These are phyloP conservation scores for Pelmatolapia mariae DNA, from an alignment of 2,113 vertebrate species.

Conservation along the genomic window DNA sequence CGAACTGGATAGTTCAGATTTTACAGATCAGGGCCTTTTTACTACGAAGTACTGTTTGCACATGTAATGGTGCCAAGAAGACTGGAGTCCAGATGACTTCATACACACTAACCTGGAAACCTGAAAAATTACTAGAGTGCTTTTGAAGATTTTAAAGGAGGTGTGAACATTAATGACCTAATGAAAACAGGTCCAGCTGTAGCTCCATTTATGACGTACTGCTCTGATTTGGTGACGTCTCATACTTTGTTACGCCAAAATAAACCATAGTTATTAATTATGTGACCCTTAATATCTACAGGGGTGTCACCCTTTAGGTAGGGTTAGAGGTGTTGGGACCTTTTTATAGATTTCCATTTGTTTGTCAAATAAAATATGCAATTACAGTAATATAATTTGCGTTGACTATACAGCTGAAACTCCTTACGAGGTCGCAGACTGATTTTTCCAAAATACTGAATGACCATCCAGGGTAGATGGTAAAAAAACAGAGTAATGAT, in stretches of 20 bases:
- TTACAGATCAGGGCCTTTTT: slow-evolving; percentile 11
- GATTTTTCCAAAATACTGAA: neutral
- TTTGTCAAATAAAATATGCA: neutral
- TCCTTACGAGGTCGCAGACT: neutral
- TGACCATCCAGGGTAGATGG: neutral
- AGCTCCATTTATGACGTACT: neutral
- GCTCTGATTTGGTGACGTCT: neutral
- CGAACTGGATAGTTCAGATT: neutral
- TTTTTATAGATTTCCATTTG: neutral
- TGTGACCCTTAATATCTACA: neutral
- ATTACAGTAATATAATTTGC: neutral
- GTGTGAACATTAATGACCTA: neutral
- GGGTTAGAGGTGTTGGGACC: neutral
- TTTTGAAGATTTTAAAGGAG: neutral
- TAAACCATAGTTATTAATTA: neutral
- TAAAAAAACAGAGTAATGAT: neutral
- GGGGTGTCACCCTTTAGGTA: neutral
- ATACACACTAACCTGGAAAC: neutral
- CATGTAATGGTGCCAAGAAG: slow-evolving; percentile 31
- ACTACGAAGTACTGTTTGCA: slow-evolving; percentile 34
- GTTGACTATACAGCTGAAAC: neutral
- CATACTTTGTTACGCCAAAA: neutral
- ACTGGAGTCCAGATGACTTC: neutral
- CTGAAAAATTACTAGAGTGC: neutral
- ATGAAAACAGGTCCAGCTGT: neutral